phyloP scores from a whole-genome alignment of 2,797 vertebrate species.

The Lindbergichthys nudifrons region DNA sequence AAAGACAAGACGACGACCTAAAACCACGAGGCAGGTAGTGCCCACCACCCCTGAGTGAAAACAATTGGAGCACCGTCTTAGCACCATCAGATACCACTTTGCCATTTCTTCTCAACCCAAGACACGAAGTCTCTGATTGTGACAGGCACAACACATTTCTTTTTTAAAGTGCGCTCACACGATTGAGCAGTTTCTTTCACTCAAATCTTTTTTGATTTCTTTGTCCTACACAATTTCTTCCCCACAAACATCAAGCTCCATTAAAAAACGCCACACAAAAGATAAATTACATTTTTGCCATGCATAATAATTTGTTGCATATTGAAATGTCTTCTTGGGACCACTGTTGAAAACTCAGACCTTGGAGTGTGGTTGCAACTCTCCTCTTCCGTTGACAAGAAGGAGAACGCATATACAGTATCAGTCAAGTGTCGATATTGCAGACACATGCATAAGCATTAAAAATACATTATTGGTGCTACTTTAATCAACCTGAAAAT shows the following conservation, averaged over 20 bases:
- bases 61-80: conserved; percentile 60
- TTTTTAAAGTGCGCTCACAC: conserved; percentile 81
- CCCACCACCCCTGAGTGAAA: conserved; percentile 80
- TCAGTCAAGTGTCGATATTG: conserved; percentile 64
- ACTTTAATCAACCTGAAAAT: conserved; percentile 64
- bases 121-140: conserved; percentile 46
- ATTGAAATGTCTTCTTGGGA: conserved; percentile 73
- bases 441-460: conserved; percentile 60
- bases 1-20: conserved; percentile 48
- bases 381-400: conserved; percentile 23
- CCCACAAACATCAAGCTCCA: conserved; percentile 54
- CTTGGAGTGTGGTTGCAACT: conserved; percentile 29
- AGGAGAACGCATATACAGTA: conserved; percentile 47
- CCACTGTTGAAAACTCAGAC: conserved; percentile 69
- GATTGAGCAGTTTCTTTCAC: conserved; percentile 55
- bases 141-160: conserved; percentile 70
- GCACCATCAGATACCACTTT: conserved; percentile 76
- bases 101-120: conserved; percentile 60
- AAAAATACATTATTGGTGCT: conserved; percentile 67
- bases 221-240: conserved; percentile 19
- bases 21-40: conserved; percentile 62
- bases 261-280: conserved; percentile 65
- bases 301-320: conserved; percentile 77
- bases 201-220: conserved; percentile 5
- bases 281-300: conserved; percentile 61